A percentile compares a stretch with the other conserved stretches of the same genome.
phyloP scores from a whole-genome alignment of 2,888 invertebrate species.

The Caenorhabditis sp. region DNA sequence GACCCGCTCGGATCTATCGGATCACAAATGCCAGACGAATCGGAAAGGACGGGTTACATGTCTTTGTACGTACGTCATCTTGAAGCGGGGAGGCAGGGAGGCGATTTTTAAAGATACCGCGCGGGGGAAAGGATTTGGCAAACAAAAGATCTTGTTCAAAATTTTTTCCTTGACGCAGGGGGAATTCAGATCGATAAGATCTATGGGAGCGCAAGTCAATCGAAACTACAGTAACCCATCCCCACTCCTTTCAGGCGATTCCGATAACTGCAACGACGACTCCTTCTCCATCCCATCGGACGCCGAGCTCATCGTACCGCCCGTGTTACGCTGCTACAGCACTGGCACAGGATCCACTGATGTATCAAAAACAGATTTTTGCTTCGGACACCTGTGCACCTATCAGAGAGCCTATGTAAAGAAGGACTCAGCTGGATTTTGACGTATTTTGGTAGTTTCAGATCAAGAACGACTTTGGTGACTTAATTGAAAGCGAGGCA shows the following conservation, averaged over 20 bases:
- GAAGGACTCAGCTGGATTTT: neutral
- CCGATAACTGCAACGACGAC: slow-evolving; percentile 35
- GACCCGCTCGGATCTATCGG: slow-evolving; percentile 43
- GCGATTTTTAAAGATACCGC: slow-evolving; percentile 28
- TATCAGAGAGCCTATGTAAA: slow-evolving; percentile 5
- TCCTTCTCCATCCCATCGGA: slow-evolving; percentile 22
- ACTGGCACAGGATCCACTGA: too few species aligned
- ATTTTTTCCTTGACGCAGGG: too few species aligned
- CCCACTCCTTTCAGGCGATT: slow-evolving; percentile 10
- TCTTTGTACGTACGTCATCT: slow-evolving; percentile 25
- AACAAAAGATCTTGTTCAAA: neutral
- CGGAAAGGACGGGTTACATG: slow-evolving; percentile 52
- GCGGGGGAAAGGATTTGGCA: neutral
- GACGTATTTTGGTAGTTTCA: neutral
- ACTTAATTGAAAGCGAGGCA: neutral
- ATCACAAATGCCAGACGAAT: slow-evolving; percentile 35
- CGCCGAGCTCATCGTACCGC: slow-evolving; percentile 3
- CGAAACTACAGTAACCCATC: neutral
- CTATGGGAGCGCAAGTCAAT: too few species aligned
- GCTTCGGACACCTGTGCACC: slow-evolving; percentile 46
- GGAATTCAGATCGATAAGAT: too few species aligned
- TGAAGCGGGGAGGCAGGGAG: neutral
- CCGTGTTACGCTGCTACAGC: slow-evolving; percentile 21
- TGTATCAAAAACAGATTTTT: too few species aligned
- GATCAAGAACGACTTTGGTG: slow-evolving; percentile 28